Evolutionary conservation across 1,140 invertebrate genomes (phyloP).

Genomic region (Drosophila sp.): DNA sequence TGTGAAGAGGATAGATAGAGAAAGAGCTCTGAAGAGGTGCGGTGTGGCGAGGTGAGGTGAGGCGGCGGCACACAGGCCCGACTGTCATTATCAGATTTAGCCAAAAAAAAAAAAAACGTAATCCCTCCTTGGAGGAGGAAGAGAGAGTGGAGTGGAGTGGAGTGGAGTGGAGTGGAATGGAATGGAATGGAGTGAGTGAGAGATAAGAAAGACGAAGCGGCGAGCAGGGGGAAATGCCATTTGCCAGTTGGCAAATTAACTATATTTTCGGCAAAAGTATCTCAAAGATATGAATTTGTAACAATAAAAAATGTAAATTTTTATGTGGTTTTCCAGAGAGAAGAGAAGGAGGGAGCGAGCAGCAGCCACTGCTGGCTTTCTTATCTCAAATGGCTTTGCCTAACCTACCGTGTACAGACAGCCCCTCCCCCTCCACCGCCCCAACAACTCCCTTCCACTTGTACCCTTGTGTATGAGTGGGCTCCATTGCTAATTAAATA

Average conservation of each 20-base stretch:
- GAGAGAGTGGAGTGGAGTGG: background rate
- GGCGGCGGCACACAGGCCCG: constrained; percentile 7
- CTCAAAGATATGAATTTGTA: constrained; percentile 47
- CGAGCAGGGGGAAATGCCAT: background rate
- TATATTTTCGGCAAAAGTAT: constrained; percentile 38
- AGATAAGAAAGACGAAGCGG: background rate
- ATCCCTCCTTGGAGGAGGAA: constrained; percentile 4
- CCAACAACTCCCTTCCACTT: background rate
- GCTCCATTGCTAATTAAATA: constrained; percentile 11
- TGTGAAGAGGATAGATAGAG: background rate
- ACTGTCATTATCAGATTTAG: constrained; percentile 26
- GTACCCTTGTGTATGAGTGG: background rate
- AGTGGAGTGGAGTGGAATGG: background rate
- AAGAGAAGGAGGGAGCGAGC: background rate
- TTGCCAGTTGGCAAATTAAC: constrained; percentile 48
- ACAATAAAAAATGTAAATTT: constrained; percentile 60
- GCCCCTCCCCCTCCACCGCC: background rate
- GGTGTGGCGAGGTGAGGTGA: constrained; percentile 23
- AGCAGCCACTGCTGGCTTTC: background rate
- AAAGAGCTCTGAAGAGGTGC: constrained; percentile 21
- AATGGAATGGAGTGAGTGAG: background rate
- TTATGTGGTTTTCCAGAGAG: constrained; percentile 22
- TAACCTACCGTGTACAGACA: constrained; percentile 5
- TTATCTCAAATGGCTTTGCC: constrained; percentile 12
- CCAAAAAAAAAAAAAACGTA: constrained; percentile 8